Evolutionary conservation across 1,140 invertebrate species (phyloP).

Genomic region (Drosophila rhopaloa): DNA sequence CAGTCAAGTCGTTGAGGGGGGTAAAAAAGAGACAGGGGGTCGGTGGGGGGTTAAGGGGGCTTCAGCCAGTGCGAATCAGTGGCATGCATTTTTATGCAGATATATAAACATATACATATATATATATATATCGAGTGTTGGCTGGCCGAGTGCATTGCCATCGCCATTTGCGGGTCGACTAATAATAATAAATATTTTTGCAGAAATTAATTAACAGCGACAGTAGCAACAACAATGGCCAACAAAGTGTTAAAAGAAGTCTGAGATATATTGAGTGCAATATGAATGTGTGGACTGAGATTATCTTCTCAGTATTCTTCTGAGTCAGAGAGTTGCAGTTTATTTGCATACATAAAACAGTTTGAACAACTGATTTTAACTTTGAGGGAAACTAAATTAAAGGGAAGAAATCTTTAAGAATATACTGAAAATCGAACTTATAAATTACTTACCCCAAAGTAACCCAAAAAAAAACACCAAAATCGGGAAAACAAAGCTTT

Average conservation of each 20-base stretch:
- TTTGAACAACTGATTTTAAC: too few species aligned
- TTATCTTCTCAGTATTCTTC: neutral
- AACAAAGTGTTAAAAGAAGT: conserved; percentile 61
- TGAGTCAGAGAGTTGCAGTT: too few species aligned
- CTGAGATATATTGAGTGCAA: conserved; percentile 15
- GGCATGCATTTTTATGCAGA: conserved; percentile 51
- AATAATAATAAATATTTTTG: conserved; percentile 82
- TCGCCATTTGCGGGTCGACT: conserved; percentile 60
- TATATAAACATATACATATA: conserved; percentile 9
- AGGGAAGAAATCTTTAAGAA: too few species aligned
- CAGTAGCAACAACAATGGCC: conserved; percentile 27
- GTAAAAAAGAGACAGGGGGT: neutral
- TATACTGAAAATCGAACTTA: too few species aligned
- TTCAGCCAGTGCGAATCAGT: conserved; percentile 36
- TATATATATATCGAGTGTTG: conserved; percentile 26
- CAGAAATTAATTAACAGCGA: conserved; percentile 77
- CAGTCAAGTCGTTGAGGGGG: conserved; percentile 69
- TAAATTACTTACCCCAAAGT: neutral
- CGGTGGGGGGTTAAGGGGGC: neutral
- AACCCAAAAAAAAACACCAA: neutral
- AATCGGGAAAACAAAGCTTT: conserved; percentile 3
- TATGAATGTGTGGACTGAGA: conserved; percentile 4
- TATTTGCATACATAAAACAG: too few species aligned
- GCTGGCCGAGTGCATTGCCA: conserved; percentile 55
- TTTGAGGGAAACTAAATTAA: too few species aligned